These are phyloP conservation scores for Gari tellinella DNA, from an alignment of 2,888 invertebrate genomes.

Conservation along the genomic window DNA sequence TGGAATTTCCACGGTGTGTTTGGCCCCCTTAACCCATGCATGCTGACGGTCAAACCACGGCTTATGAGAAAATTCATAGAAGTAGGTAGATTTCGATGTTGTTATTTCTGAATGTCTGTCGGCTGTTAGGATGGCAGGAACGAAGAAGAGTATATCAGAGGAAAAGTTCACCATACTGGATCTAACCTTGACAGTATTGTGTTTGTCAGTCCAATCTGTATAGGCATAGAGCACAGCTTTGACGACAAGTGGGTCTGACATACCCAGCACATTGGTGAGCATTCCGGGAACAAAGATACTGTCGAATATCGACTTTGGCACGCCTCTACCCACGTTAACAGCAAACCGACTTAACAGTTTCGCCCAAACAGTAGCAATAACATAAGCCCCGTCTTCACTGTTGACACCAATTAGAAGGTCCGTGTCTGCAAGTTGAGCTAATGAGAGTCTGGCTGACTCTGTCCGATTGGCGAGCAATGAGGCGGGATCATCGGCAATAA, in stretches of 20 bases:
- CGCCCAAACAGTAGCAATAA: conserved; percentile 6
- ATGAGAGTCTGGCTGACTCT: conserved; percentile 91
- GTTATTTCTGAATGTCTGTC: conserved; percentile 11
- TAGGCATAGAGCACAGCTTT: conserved; percentile 40
- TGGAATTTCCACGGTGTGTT: conserved; percentile 79
- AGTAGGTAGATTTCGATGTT: conserved; percentile 87
- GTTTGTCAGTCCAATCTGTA: conserved; percentile 20
- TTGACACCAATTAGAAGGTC: conserved; percentile 53
- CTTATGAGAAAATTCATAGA: conserved; percentile 65
- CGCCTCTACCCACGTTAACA: conserved; percentile 17
- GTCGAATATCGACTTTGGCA: conserved; percentile 29
- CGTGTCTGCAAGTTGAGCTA: conserved; percentile 83
- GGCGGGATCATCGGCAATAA: conserved; percentile 93
- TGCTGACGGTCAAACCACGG: conserved; percentile 68
- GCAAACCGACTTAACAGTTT: background rate
- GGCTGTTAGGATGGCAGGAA: conserved; percentile 89
- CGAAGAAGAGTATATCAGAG: conserved; percentile 97
- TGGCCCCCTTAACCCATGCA: conserved; percentile 74
- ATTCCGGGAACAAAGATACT: conserved; percentile 12
- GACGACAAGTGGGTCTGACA: background rate
- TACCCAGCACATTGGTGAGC: background rate
- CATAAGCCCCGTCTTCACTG: conserved; percentile 35
- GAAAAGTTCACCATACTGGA: conserved; percentile 95
- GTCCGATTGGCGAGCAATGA: conserved; percentile 93
- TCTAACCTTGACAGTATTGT: conserved; percentile 89